phyloP scores from a whole-genome alignment of 2,113 vertebrate species.

The Caretta caretta region DNA sequence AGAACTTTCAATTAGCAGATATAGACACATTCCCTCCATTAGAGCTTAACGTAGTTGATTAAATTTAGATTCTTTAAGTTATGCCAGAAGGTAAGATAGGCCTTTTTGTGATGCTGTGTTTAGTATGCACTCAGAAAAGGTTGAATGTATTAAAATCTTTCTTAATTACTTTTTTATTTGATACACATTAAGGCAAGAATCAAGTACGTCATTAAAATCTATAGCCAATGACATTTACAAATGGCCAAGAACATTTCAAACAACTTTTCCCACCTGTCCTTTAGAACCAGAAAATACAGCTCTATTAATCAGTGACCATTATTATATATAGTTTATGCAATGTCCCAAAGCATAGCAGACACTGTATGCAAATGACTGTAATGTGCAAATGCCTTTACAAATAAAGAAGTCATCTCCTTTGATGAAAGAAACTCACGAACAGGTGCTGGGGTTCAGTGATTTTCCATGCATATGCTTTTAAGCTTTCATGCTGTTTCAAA shows the following conservation, averaged over 20 bases:
- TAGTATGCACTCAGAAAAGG: background rate
- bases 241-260: background rate
- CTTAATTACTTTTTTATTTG: background rate
- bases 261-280: no score
- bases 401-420: background rate
- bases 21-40: background rate
- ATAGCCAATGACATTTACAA: background rate
- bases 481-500: background rate
- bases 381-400: background rate
- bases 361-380: background rate
- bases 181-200: background rate
- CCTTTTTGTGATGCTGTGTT: background rate
- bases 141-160: rapidly evolving
- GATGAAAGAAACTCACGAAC: background rate
- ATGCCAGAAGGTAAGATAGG: background rate
- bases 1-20: background rate
- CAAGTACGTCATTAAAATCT: background rate
- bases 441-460: background rate
- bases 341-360: background rate
- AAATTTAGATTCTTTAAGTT: background rate
- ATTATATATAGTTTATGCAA: background rate
- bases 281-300: background rate
- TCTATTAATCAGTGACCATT: background rate
- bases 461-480: background rate
- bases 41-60: background rate